Percentiles rank a stretch among this genome's conserved stretches.
Evolutionary conservation across 2,888 invertebrate genomes (phyloP).

Genomic region (Xanthia icteritia): DNA sequence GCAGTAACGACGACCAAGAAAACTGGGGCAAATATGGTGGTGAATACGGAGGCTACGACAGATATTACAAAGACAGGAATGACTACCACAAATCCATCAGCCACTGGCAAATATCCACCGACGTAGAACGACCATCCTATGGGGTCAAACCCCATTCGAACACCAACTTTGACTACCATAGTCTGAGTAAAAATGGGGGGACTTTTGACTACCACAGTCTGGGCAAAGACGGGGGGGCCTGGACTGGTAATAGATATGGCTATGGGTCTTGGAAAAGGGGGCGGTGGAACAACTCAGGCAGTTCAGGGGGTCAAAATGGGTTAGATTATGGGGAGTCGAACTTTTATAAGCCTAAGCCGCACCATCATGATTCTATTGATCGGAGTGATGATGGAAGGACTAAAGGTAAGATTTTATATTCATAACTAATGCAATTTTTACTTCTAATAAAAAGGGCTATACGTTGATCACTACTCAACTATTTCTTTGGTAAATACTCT

Average conservation of each 20-base stretch:
- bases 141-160: slow-evolving; percentile 75
- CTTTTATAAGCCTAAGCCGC: slow-evolving; percentile 69
- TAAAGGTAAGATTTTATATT: slow-evolving; percentile 73
- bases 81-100: slow-evolving; percentile 85
- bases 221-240: slow-evolving; percentile 66
- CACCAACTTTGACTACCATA: slow-evolving; percentile 83
- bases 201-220: slow-evolving; percentile 85
- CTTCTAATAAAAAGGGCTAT: too few relatives aligned
- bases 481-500: too few relatives aligned
- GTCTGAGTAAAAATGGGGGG: slow-evolving; percentile 81
- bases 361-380: slow-evolving; percentile 66
- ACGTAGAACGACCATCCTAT: slow-evolving; percentile 75
- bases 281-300: slow-evolving; percentile 80
- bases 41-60: slow-evolving; percentile 85
- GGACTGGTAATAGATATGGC: slow-evolving; percentile 73
- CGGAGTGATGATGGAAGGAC: slow-evolving; percentile 75
- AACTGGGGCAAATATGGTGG: slow-evolving; percentile 92
- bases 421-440: too few relatives aligned
- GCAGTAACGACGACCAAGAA: slow-evolving; percentile 82
- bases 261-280: slow-evolving; percentile 82
- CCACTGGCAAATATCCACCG: slow-evolving; percentile 89
- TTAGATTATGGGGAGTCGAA: slow-evolving; percentile 74
- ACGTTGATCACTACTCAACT: too few relatives aligned
- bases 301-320: slow-evolving; percentile 71
- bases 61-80: slow-evolving; percentile 83